Evolutionary conservation across 2,888 invertebrate species (phyloP), one percentile per base, ranked within the genome.

Genomic region (Apamea anceps): DNA sequence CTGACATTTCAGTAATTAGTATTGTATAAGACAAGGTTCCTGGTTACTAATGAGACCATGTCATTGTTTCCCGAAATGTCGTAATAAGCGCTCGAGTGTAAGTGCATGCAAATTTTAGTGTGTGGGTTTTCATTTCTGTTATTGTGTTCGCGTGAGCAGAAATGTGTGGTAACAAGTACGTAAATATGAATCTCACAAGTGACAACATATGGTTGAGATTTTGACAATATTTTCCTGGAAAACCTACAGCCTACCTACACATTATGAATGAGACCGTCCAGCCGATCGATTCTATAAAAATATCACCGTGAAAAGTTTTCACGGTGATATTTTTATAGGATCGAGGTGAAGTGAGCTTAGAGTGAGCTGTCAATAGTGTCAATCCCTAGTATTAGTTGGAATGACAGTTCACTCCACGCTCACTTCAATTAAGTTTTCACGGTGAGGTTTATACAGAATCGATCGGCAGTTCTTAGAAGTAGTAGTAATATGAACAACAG

Each of bases 1-100:
- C 79, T 79, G 87, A 87, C 82, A 77, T 80, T 72, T 79, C 73
- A 75, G 77, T 82, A 82, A 85, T 85, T 77, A 79, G 77, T 70
- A 85, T 85, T 81, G 77, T 85, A 84, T 76, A 67, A 80, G 84
- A 85, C 76, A 76, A 74, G 65, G 80, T 77, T 74, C 79, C 73
- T 84, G 71, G 74, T 74, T 65, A 77, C 76, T 60, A 77, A 85
- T 67, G 75, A 79, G 79, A 76, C 71, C 71, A 70, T 79, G 70
- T 84, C 80, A 75, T 85, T 87, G 87, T 85, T 84, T 57, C 75
- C 71, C 75, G 18, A 79, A 84, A 77, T 87, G 60, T 77, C 72
- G 84, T 76, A 84, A 84, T 74, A 57, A 72, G 45, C 28, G 32
- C 68, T 60, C 54, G 60, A 62, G 45, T 45, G 51, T 62, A 32